Conservation (phyloP, 2,113 vertebrate species). For the Chitala chitala region DNA sequence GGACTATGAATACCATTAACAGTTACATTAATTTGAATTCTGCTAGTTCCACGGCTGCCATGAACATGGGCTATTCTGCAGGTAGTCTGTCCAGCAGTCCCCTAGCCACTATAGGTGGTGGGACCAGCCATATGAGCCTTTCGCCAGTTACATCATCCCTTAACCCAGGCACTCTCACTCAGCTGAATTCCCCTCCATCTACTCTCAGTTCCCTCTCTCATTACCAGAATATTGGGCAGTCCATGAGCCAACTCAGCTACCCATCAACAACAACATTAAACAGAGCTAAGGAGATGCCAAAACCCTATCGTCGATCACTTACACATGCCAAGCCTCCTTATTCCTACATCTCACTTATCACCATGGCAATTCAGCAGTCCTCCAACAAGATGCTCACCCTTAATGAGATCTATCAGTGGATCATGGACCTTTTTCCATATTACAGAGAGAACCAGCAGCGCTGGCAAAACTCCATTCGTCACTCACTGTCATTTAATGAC, state of each 20-base stretch:
- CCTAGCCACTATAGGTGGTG: constrained; percentile 56
- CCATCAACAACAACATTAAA: constrained; percentile 54
- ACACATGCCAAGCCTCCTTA: constrained; percentile 84
- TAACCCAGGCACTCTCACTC: constrained; percentile 58
- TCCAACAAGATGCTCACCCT: constrained; percentile 84
- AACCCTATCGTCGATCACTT: constrained; percentile 76
- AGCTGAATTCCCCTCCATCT: constrained; percentile 60
- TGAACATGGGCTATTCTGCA: constrained; percentile 69
- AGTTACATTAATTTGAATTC: constrained; percentile 84
- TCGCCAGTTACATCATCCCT: constrained; percentile 65
- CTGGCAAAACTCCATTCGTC: constrained; percentile 89
- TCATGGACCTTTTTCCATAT: constrained; percentile 91
- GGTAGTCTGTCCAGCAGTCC: constrained; percentile 58
- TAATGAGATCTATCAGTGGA: constrained; percentile 93
- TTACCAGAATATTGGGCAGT: constrained; percentile 68
- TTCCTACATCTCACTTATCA: constrained; percentile 90
- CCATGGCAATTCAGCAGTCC: constrained; percentile 89
- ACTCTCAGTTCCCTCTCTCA: constrained; percentile 63
- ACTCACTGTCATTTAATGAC: constrained; percentile 89
- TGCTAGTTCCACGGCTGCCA: constrained; percentile 57
- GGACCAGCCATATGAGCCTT: constrained; percentile 64
- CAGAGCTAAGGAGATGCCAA: constrained; percentile 69
- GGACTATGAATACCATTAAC: constrained; percentile 74
- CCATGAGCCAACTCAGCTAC: constrained; percentile 68
- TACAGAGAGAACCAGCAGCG: constrained; percentile 87